Conservation (phyloP, 2,113 vertebrate genomes). For the Propithecus coquereli region DNA sequence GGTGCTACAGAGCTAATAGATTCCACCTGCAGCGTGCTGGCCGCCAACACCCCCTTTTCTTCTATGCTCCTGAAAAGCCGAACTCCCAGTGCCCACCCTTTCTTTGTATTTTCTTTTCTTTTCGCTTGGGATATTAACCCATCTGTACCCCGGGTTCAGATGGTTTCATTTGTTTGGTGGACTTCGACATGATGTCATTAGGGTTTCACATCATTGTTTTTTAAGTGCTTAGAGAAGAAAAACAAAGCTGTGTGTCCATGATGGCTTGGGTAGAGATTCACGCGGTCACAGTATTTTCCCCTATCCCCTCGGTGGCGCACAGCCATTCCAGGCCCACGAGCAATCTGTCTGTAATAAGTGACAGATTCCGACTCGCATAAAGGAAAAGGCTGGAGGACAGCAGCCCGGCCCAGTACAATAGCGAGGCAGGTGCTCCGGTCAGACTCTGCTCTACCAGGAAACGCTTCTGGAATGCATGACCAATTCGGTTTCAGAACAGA, state of each 20-base stretch:
- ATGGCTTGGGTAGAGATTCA: conserved; percentile 53
- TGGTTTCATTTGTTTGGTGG: not conserved
- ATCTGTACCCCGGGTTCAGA: not conserved
- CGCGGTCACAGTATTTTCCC: conserved; percentile 36
- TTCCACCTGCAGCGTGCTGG: conserved; percentile 64
- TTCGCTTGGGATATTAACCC: not conserved
- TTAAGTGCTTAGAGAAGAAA: not conserved
- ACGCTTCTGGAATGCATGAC: conserved; percentile 89
- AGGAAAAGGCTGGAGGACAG: conserved; percentile 59
- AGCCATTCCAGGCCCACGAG: conserved; percentile 65
- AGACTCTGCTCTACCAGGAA: conserved; percentile 83
- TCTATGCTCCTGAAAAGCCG: not conserved
- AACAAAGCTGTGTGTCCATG: not conserved
- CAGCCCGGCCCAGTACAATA: conserved; percentile 57
- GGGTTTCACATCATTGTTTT: not conserved
- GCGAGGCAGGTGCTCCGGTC: conserved; percentile 84
- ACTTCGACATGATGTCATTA: not conserved
- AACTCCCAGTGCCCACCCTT: not conserved
- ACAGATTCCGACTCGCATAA: conserved; percentile 72
- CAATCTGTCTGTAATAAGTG: conserved; percentile 79
- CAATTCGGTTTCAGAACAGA: conserved; percentile 86
- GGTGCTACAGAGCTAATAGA: conserved; percentile 69
- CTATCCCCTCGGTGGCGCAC: not conserved
- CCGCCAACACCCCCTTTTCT: not conserved
- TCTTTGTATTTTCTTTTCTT: conserved; percentile 15